A percentile compares a stretch with the other conserved stretches of the same genome.
phyloP scores from a whole-genome alignment of 2,113 vertebrate genomes.

The Pluvialis apricaria region DNA sequence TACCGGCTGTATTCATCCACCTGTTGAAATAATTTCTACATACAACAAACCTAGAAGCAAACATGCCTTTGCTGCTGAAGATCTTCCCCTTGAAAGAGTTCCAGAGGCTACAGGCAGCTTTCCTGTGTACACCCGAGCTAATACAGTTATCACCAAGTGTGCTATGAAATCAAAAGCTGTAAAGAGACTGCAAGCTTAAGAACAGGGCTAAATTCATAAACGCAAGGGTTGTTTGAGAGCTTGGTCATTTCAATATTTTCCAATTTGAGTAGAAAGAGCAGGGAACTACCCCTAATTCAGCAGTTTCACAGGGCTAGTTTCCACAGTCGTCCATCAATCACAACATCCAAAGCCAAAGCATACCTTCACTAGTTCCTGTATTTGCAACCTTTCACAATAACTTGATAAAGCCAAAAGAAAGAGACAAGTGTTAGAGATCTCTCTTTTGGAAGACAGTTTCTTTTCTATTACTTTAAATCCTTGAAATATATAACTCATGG shows the following conservation, averaged over 20 bases:
- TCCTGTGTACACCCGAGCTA: neutral
- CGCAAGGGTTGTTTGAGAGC: neutral
- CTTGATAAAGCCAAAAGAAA: neutral
- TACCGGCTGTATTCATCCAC: neutral
- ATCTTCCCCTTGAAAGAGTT: neutral
- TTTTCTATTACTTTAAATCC: neutral
- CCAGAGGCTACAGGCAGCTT: neutral
- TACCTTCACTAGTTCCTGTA: neutral
- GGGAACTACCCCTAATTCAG: neutral
- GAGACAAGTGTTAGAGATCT: neutral
- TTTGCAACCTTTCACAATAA: neutral
- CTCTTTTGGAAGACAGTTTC: neutral
- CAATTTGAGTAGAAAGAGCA: neutral
- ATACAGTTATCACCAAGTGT: neutral
- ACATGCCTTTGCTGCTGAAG: neutral
- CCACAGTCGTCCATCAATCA: rapidly evolving
- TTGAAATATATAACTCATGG: neutral
- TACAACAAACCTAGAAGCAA: neutral
- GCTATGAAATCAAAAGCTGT: neutral
- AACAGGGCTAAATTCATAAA: neutral
- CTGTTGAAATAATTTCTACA: neutral
- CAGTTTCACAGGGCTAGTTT: neutral
- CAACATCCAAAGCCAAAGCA: neutral
- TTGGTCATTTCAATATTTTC: neutral
- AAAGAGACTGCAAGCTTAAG: neutral